Conservation (phyloP, 2,113 vertebrate genomes). For the Cacatua alba region DNA sequence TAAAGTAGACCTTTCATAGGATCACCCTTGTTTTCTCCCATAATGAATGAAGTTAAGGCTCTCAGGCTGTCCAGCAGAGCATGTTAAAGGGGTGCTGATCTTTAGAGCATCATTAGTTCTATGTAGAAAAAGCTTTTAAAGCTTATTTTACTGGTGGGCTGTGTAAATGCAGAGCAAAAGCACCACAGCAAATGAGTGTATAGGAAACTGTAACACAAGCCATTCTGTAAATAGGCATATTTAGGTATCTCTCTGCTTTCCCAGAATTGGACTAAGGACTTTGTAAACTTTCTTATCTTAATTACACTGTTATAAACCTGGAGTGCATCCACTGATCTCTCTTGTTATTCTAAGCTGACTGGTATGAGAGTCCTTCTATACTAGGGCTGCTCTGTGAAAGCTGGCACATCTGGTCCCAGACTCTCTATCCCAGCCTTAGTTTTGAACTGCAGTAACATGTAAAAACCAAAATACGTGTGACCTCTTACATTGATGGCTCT, state of each 20-base stretch:
- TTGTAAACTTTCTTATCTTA: not conserved
- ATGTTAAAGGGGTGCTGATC: constrained; percentile 21
- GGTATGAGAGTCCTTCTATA: not conserved
- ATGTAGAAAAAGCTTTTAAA: constrained; percentile 27
- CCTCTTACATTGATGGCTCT: not conserved
- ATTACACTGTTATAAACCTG: not conserved
- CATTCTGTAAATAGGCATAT: not conserved
- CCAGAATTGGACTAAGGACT: not conserved
- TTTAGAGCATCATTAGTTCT: constrained; percentile 14
- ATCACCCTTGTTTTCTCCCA: not conserved
- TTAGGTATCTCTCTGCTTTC: not conserved
- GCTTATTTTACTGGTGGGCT: constrained; percentile 27
- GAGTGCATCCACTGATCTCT: not conserved
- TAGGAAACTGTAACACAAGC: not conserved
- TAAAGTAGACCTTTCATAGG: not conserved
- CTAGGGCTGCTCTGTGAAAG: not conserved
- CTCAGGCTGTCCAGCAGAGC: constrained; percentile 17
- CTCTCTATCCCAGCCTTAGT: not conserved
- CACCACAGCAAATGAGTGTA: not conserved
- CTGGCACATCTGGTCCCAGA: not conserved
- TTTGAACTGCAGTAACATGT: not conserved
- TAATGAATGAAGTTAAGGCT: constrained; percentile 32
- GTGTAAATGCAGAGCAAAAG: not conserved
- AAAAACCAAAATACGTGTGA: not conserved
- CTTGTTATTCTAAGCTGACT: not conserved